phyloP scores from a whole-genome alignment of 2,888 invertebrate species.

The Brachypalpus laphriformis region DNA sequence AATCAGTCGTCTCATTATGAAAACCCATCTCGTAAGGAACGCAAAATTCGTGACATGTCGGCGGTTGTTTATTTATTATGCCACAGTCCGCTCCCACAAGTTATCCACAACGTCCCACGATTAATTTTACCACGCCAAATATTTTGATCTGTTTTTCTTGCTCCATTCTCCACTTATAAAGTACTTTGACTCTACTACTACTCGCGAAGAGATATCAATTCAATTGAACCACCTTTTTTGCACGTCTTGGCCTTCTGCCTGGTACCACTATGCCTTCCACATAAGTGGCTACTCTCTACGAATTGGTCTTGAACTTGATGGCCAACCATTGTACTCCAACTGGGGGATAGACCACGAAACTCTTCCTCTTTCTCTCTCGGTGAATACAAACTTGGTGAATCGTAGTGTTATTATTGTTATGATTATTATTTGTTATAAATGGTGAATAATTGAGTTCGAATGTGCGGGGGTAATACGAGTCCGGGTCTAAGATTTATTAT shows the following conservation, averaged over 20 bases:
- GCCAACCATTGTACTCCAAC: constrained; percentile 34
- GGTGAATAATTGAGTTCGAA: constrained; percentile 65
- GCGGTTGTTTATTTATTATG: constrained; percentile 17
- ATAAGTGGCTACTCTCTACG: constrained; percentile 63
- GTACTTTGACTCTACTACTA: constrained; percentile 20
- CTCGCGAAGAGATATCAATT: constrained; percentile 58
- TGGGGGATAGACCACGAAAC: constrained; percentile 13
- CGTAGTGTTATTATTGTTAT: constrained; percentile 60
- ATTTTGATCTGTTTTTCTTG: constrained; percentile 59
- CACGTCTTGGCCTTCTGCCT: constrained; percentile 13
- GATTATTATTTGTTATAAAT: constrained; percentile 71
- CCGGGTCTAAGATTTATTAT: constrained; percentile 60
- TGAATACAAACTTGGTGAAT: constrained; percentile 6
- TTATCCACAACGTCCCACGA: constrained; percentile 1
- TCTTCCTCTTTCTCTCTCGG: not conserved
- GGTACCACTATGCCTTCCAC: not conserved
- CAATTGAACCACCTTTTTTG: constrained; percentile 58
- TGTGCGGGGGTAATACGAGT: constrained; percentile 23
- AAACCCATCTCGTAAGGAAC: constrained; percentile 13
- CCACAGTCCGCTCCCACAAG: constrained; percentile 26
- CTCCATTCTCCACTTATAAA: constrained; percentile 25
- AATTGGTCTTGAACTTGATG: constrained; percentile 71
- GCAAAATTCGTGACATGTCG: constrained; percentile 26
- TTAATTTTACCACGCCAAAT: constrained; percentile 58
- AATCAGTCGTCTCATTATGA: constrained; percentile 1